Base-by-base conservation (phyloP, 1,140 invertebrate species). In the Berghia stephanieae region DNA sequence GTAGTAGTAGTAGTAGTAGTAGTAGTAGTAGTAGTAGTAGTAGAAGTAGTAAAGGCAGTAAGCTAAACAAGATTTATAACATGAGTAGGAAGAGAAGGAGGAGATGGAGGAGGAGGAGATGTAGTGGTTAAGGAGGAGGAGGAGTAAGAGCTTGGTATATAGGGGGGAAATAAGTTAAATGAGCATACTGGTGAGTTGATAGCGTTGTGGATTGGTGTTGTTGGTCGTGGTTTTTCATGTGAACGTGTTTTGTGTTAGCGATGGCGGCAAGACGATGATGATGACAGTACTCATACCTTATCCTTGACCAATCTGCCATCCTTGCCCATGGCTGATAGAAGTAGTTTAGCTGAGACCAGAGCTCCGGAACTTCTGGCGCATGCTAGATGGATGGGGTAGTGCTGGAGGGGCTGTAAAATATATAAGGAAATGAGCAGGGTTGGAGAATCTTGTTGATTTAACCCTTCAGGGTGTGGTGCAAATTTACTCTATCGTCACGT, bases 381-480 rank as follows among this genome's bases (percentile, higher is more conserved):
- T 42, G 97, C 95, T 87, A 98, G 90, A 90, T 98, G 96, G 6
- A 98, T 93, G 13, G 96, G 94, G 3, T 96, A 95, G 88, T 98
- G 96, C 85, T 95, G 85, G 78, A 90, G 91, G 2, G 90, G 85
- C 91, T 92, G 84, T 13, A 68, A 57, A 3, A 60, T 43, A 46
- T 5, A 78, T 40, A 66, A 24, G 71, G 40, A 27, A n/a, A 77
- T 2, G 16, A 21, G n/a, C 38, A 66, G 4, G 3, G 3, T n/a
- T 2, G 38, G 21, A 31, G 36, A 46, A 5, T 18, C 31, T 66
- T 66, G 21, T 16, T n/a, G 21, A 18, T n/a, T n/a, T n/a, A n/a
- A n/a, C n/a, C 18, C 31, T 40, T 18, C 34, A 21, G 40, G 21
- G 16, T 69, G 34, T 21, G 38, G 16, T 10, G 67, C 31, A 69